phyloP scores from a whole-genome alignment of 2,797 vertebrate genomes.

The Triplophysa bombifrons region DNA sequence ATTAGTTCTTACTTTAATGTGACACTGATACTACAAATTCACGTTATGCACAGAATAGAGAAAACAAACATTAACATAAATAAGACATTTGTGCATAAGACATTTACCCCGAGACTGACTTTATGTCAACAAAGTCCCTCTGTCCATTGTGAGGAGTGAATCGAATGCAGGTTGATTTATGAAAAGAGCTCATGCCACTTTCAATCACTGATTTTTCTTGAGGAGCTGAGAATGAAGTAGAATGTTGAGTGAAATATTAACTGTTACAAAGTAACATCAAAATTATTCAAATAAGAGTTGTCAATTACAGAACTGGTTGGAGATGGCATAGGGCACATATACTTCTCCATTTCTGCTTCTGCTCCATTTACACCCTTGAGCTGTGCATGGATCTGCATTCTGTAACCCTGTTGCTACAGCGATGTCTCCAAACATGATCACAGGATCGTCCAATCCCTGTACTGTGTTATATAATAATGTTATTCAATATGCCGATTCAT shows the following conservation, averaged over 20 bases:
- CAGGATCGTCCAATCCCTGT: conserved; percentile 4
- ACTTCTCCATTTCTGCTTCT: conserved; percentile 3
- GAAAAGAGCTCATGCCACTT: conserved; percentile 63
- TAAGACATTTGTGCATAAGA: not conserved
- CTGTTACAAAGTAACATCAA: not conserved
- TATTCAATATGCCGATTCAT: not conserved
- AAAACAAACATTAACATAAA: no score
- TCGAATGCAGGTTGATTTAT: conserved; percentile 66
- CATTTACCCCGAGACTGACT: conserved; percentile 65
- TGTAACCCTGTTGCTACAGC: rapidly evolving
- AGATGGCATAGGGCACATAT: conserved; percentile 54
- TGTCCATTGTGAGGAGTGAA: conserved; percentile 58
- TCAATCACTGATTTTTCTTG: conserved; percentile 53
- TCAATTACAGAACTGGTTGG: conserved; percentile 44
- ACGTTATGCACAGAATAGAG: not conserved
- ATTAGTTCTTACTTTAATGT: not conserved
- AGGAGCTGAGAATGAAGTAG: conserved; percentile 52
- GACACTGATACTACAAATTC: not conserved
- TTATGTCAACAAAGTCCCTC: conserved; percentile 69
- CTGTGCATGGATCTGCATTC: conserved; percentile 62
- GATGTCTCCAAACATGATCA: conserved; percentile 55
- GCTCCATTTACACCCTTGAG: conserved; percentile 61
- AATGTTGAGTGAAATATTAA: not conserved
- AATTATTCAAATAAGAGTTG: not conserved
- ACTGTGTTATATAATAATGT: not conserved